These are phyloP conservation scores for Branchellion lobata DNA, from an alignment of 2,888 invertebrate genomes.

Conservation along the genomic window DNA sequence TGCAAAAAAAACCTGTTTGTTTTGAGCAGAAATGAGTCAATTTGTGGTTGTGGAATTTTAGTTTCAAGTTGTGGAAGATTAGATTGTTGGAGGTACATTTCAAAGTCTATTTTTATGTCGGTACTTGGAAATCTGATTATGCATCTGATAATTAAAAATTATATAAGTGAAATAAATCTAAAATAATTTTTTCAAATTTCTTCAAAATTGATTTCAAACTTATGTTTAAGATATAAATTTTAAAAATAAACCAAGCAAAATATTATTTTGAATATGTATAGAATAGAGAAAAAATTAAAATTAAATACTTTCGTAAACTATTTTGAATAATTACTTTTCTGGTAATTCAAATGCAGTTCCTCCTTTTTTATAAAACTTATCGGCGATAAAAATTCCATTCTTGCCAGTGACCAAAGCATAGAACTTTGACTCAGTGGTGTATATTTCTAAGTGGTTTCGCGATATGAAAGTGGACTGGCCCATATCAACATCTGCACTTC, in stretches of 20 bases:
- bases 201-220: not conserved
- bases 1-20: conserved; percentile 24
- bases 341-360: conserved; percentile 87
- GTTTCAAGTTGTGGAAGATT: not conserved
- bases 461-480: conserved; percentile 96
- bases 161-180: not conserved
- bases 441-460: conserved; percentile 85
- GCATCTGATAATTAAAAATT: conserved; percentile 70
- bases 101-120: conserved; percentile 88
- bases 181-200: conserved; percentile 26
- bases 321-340: conserved; percentile 73
- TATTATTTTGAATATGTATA: not conserved
- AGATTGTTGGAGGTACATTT: conserved; percentile 79
- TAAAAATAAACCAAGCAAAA: not conserved
- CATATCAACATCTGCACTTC: conserved; percentile 96
- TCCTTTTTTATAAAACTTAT: conserved; percentile 90
- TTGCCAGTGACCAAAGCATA: conserved; percentile 93
- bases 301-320: too few species aligned
- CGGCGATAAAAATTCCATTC: conserved; percentile 95
- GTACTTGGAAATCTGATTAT: conserved; percentile 94
- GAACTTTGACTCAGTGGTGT: conserved; percentile 71
- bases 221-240: too few species aligned
- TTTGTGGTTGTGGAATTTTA: not conserved
- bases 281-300: not conserved
- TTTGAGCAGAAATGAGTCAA: conserved; percentile 14